A percentile compares a stretch with the other conserved stretches of the same genome.
Conservation (phyloP, 2,113 vertebrate species). For the Bagarius yarrelli region DNA sequence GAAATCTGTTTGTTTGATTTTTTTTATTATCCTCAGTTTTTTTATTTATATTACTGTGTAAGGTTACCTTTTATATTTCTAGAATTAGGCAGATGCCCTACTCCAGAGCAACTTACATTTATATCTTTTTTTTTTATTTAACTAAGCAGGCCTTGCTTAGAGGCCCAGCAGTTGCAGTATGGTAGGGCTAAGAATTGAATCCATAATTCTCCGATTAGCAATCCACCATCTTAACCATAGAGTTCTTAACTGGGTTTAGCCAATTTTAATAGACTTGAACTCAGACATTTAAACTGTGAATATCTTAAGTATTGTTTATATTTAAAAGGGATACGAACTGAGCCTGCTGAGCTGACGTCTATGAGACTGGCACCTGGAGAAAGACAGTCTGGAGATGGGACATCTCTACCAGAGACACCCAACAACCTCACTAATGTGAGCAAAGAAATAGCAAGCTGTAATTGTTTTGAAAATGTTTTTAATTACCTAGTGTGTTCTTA, state of each 20-base stretch:
- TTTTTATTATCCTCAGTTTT: neutral
- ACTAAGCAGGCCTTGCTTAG: too few relatives aligned
- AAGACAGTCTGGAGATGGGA: conserved; percentile 93
- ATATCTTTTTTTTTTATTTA: too few relatives aligned
- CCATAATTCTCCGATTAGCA: too few relatives aligned
- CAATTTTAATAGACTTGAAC: neutral
- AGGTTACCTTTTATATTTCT: too few relatives aligned
- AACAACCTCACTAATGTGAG: conserved; percentile 79
- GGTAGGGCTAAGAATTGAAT: too few relatives aligned
- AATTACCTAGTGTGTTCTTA: neutral
- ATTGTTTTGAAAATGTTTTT: neutral
- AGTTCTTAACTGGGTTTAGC: too few relatives aligned
- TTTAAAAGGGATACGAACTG: conserved; percentile 68
- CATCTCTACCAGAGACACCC: conserved; percentile 91
- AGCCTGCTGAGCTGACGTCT: conserved; percentile 74
- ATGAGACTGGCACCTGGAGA: conserved; percentile 87
- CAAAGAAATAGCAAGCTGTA: neutral
- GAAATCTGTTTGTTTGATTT: too few relatives aligned
- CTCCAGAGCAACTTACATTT: too few relatives aligned
- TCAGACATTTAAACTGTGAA: neutral
- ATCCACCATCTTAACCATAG: too few relatives aligned
- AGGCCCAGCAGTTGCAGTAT: too few relatives aligned
- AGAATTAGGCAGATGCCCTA: too few relatives aligned
- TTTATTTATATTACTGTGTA: neutral
- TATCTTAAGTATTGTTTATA: neutral